A percentile compares a stretch with the other conserved stretches of the same genome.
These are phyloP conservation scores for Pissodes strobi DNA, from an alignment of 1,140 invertebrate genomes.

Conservation along the genomic window DNA sequence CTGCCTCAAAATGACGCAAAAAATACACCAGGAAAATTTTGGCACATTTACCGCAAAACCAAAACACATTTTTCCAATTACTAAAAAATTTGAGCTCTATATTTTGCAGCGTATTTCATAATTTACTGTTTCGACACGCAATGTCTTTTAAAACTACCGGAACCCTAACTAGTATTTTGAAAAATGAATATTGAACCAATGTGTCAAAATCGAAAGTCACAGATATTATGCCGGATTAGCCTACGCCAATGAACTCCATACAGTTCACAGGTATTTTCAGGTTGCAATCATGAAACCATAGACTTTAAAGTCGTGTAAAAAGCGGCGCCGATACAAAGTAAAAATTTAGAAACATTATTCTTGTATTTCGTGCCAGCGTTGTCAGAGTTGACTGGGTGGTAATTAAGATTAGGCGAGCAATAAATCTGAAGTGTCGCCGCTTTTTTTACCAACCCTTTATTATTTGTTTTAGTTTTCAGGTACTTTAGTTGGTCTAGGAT, in stretches of 20 bases:
- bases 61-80: too few species aligned
- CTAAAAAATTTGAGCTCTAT: too few species aligned
- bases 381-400: slow-evolving; percentile 19
- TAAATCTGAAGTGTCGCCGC: slow-evolving; percentile 28
- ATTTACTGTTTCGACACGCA: too few species aligned
- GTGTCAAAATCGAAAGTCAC: too few species aligned
- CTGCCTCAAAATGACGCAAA: too few species aligned
- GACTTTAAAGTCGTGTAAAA: slow-evolving; percentile 10
- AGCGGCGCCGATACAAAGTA: slow-evolving; percentile 13
- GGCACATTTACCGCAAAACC: too few species aligned
- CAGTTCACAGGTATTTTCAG: background rate
- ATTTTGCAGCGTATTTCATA: too few species aligned
- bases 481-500: slow-evolving; percentile 5
- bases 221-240: too few species aligned
- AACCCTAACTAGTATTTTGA: too few species aligned
- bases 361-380: slow-evolving; percentile 24
- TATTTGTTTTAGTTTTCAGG: slow-evolving; percentile 17
- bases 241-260: background rate
- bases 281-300: slow-evolving; percentile 15
- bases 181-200: too few species aligned
- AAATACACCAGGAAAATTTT: too few species aligned
- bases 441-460: slow-evolving; percentile 24
- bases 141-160: too few species aligned
- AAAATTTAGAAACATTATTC: slow-evolving; percentile 30
- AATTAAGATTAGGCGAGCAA: slow-evolving; percentile 29